These are phyloP conservation scores for Thecocarcelia acutangulata DNA, from an alignment of 2,888 invertebrate genomes.

Conservation along the genomic window DNA sequence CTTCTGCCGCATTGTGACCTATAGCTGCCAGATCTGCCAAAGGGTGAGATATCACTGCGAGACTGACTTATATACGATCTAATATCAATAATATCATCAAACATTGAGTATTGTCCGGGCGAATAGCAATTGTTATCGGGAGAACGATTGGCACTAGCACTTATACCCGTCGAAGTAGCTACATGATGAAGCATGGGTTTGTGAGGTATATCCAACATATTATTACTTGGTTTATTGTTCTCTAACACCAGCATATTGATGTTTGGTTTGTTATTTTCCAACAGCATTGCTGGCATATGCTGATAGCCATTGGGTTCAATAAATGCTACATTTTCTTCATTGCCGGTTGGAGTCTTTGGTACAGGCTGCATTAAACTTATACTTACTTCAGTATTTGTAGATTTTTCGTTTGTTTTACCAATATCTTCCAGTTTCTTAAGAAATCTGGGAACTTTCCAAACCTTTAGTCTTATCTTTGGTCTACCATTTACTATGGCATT, in stretches of 20 bases:
- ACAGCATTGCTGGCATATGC: constrained; percentile 85
- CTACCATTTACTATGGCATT: constrained; percentile 70
- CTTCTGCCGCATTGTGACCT: constrained; percentile 86
- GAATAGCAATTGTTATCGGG: constrained; percentile 81
- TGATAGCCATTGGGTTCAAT: constrained; percentile 83
- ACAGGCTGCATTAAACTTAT: constrained; percentile 68
- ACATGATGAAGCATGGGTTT: constrained; percentile 77
- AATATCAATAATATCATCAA: constrained; percentile 87
- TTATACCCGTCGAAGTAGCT: constrained; percentile 73
- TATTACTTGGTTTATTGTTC: constrained; percentile 81
- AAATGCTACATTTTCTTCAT: constrained; percentile 75
- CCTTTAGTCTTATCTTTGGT: constrained; percentile 81
- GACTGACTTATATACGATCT: constrained; percentile 89
- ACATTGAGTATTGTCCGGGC: constrained; percentile 82
- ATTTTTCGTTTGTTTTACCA: constrained; percentile 70
- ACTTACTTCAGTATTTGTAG: constrained; percentile 69
- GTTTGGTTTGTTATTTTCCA: constrained; percentile 83
- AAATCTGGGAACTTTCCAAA: constrained; percentile 87
- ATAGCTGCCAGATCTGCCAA: constrained; percentile 87
- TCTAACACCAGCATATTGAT: constrained; percentile 83
- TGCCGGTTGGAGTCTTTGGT: constrained; percentile 64
- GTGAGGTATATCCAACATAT: constrained; percentile 80
- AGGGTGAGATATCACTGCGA: constrained; percentile 87
- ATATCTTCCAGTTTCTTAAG: constrained; percentile 84
- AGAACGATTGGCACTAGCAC: constrained; percentile 71